A percentile compares a stretch with the other conserved stretches of the same genome.
These are phyloP conservation scores for Abscondita cerata DNA, from an alignment of 2,888 invertebrate species.

Conservation along the genomic window DNA sequence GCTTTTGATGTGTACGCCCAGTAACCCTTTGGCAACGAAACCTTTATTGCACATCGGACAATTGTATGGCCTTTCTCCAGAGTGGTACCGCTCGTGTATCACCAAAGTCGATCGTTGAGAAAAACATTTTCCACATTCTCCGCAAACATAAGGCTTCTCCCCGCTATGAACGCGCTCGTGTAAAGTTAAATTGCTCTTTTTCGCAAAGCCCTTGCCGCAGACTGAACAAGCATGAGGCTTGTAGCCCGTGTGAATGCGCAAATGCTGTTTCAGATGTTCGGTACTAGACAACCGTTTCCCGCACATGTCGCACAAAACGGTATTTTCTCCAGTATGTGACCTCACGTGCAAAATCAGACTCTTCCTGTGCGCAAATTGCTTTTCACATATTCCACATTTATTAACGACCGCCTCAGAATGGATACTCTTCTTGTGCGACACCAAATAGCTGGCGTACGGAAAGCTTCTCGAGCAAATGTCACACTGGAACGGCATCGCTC, in stretches of 20 bases:
- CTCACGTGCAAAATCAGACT: constrained; percentile 50
- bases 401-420: constrained; percentile 55
- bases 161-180: constrained; percentile 67
- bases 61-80: constrained; percentile 62
- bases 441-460: constrained; percentile 57
- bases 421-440: constrained; percentile 57
- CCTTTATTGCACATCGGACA: constrained; percentile 63
- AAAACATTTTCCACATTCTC: constrained; percentile 66
- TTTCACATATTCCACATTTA: constrained; percentile 59
- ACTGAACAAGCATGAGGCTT: constrained; percentile 55
- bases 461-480: constrained; percentile 54
- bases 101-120: constrained; percentile 66
- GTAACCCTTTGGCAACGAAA: constrained; percentile 64
- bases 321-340: constrained; percentile 58
- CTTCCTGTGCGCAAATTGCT: constrained; percentile 52
- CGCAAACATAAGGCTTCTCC: constrained; percentile 66
- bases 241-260: constrained; percentile 61
- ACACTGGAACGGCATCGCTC: constrained; percentile 60
- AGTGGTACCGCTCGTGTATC: constrained; percentile 66
- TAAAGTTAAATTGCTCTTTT: constrained; percentile 65
- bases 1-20: constrained; percentile 64
- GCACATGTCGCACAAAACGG: constrained; percentile 64
- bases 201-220: constrained; percentile 63
- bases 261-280: constrained; percentile 61
- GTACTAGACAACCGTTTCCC: constrained; percentile 61